phyloP scores from a whole-genome alignment of 64 coral and sea anemone species.

The Pachyseris speciosa region DNA sequence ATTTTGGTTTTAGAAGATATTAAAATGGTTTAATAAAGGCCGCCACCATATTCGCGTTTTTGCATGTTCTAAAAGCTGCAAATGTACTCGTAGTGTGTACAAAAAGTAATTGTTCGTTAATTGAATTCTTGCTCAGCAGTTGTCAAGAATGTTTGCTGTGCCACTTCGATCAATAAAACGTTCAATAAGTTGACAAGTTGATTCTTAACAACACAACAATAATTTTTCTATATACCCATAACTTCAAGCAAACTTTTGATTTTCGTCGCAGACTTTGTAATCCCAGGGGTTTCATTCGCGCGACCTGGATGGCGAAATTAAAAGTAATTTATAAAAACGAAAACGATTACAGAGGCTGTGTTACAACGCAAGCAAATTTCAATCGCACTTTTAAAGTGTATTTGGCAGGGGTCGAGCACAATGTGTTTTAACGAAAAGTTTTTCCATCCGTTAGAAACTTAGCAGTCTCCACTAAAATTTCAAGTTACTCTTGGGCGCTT shows the following conservation, averaged over 20 bases:
- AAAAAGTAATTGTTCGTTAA: neutral
- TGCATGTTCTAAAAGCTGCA: neutral
- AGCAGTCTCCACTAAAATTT: too few species aligned
- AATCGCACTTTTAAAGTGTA: too few species aligned
- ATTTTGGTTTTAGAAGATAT: too few species aligned
- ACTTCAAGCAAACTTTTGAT: neutral
- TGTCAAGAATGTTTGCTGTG: neutral
- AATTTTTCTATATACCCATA: neutral
- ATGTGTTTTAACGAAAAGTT: too few species aligned
- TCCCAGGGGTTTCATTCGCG: too few species aligned
- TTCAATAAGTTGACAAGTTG: neutral
- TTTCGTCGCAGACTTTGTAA: neutral
- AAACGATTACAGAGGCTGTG: too few species aligned
- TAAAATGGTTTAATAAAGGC: neutral
- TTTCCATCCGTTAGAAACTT: too few species aligned
- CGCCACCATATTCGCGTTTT: neutral
- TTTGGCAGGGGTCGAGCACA: too few species aligned
- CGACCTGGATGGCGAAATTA: too few species aligned
- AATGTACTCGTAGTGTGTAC: neutral
- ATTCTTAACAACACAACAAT: neutral
- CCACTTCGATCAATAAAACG: neutral
- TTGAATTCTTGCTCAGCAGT: neutral
- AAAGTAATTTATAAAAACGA: too few species aligned
- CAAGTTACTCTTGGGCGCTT: too few species aligned
- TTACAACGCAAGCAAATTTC: too few species aligned